These are phyloP conservation scores for Chrysochloris asiatica DNA, from an alignment of 2,113 vertebrate species.

Conservation along the genomic window DNA sequence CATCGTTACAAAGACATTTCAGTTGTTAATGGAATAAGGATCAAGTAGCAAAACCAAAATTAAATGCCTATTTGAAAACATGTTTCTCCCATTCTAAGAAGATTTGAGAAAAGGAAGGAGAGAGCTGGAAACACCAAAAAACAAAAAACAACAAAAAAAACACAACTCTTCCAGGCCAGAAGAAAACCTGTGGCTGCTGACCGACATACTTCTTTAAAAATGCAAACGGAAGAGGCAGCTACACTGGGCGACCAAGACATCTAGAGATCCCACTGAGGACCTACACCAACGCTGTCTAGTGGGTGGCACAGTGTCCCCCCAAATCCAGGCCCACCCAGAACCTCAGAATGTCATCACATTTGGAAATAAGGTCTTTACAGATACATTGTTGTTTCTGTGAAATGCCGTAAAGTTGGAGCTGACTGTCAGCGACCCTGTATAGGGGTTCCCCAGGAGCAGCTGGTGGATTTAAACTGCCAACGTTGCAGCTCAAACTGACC, in stretches of 20 bases:
- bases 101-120: not conserved
- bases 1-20: constrained; percentile 34
- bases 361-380: not conserved
- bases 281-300: not conserved
- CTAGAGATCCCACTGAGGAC: fast-evolving
- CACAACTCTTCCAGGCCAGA: not conserved
- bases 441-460: too few relatives aligned
- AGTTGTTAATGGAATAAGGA: constrained; percentile 21
- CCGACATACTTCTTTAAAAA: too few relatives aligned
- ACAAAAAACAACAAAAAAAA: fast-evolving
- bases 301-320: not conserved
- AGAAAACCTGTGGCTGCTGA: not conserved
- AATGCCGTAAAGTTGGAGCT: too few relatives aligned
- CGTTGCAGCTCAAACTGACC: too few relatives aligned
- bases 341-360: not conserved
- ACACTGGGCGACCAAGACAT: fast-evolving
- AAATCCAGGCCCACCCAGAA: not conserved
- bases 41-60: not conserved
- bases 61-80: not conserved
- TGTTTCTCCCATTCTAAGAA: not conserved
- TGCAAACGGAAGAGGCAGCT: too few relatives aligned
- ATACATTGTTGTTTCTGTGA: too few relatives aligned
- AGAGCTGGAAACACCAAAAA: too few relatives aligned
- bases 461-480: too few relatives aligned
- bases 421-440: too few relatives aligned